Base-by-base conservation (phyloP, 2,113 vertebrate species). In the Microtus pennsylvanicus region DNA sequence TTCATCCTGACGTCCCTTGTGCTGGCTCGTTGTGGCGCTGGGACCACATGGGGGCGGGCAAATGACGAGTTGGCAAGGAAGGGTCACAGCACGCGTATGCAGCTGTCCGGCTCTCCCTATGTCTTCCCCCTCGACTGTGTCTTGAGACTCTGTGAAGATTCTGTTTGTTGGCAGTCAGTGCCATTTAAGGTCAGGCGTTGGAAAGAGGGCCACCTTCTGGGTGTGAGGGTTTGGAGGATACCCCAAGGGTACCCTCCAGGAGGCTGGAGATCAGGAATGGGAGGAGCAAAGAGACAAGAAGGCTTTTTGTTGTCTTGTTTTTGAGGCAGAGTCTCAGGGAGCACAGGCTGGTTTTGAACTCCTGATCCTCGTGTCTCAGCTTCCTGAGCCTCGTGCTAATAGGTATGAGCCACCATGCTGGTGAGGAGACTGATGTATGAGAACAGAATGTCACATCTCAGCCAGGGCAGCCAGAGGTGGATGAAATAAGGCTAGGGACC, bases 1-100 rank as follows among this genome's bases (percentile, higher is more conserved):
- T 67, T 55, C 55, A 5, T 10, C 33, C 4, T 21, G 52, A n/a
- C 14, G 0, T 55, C 52, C 12, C 14, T 1, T 0, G 0, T 9
- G 0, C 67, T 45, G 24, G 17, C 75, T 93, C n/a, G 0, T 61
- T 0, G 1, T 19, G 74, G 72, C 9, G 2, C 4, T 1, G 47
- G 47, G 4, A 13, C 30, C 1, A 0, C 69, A 10, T 3, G 21
- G 28, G 21, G 24, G 24, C 47, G 45, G 21, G 17, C 0, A 35
- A 67, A 19, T 21, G 89, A 24, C 42, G 10, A 47, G 47, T 47
- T 13, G 22, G 28, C 28, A 12, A 77, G 50, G 87, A 78, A 78
- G 74, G 19, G 21, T 9, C 2, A 75, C 75, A 16, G 10, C 1
- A 2, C 1, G 0, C 8, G 76, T 52, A n/a, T 28, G 52, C 22